phyloP scores from a whole-genome alignment of 30 jellyfish, hydroid and myxozoan genomes.

The Chrysaora quinquecirrha region DNA sequence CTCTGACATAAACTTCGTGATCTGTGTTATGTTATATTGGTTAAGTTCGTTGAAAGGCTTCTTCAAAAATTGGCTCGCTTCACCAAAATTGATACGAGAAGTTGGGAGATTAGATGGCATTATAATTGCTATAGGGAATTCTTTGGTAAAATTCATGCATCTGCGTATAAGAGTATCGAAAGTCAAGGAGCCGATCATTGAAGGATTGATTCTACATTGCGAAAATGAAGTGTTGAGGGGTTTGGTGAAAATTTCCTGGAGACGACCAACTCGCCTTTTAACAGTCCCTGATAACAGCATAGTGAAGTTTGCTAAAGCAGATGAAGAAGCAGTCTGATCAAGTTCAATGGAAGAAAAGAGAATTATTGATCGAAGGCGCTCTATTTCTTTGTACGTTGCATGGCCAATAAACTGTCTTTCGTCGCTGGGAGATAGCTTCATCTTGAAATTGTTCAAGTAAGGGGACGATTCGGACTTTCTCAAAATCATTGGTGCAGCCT shows the following conservation, averaged over 20 bases:
- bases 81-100: not conserved
- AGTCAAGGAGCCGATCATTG: not conserved
- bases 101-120: not conserved
- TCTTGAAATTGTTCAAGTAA: not conserved
- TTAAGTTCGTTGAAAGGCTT: not conserved
- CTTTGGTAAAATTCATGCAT: not conserved
- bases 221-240: not conserved
- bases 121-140: not conserved
- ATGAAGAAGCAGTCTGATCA: not conserved
- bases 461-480: too few relatives aligned
- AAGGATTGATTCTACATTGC: not conserved
- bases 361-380: not conserved
- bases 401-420: not conserved
- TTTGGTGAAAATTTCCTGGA: not conserved
- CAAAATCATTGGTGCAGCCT: not conserved
- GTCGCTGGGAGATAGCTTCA: not conserved
- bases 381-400: not conserved
- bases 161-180: not conserved
- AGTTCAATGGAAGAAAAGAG: not conserved
- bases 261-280: too few relatives aligned
- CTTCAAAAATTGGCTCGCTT: not conserved
- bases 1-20: not conserved
- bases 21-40: not conserved
- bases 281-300: too few relatives aligned
- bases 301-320: not conserved